phyloP scores from a whole-genome alignment of 1,140 invertebrate species.

The Cyphomyrmex costatus region DNA sequence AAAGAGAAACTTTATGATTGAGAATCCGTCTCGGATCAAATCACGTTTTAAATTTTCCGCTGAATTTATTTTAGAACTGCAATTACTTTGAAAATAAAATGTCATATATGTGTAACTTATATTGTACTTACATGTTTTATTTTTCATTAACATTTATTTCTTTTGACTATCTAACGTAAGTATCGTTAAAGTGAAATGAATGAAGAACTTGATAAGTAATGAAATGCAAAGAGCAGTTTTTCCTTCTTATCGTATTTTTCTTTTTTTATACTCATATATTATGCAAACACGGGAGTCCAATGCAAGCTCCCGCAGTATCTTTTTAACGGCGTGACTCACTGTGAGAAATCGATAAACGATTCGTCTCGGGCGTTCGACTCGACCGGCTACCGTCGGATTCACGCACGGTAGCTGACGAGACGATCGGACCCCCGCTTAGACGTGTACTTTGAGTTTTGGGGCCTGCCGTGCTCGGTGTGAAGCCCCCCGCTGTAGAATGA shows the following conservation, averaged over 20 bases:
- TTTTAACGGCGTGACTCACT: slow-evolving; percentile 42
- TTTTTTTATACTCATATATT: slow-evolving; percentile 9
- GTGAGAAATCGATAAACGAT: slow-evolving; percentile 68
- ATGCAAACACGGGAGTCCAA: slow-evolving; percentile 1
- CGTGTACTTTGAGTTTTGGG: slow-evolving; percentile 72
- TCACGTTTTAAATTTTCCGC: background rate
- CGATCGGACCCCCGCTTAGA: slow-evolving; percentile 77
- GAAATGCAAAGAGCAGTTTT: background rate
- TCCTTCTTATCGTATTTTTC: background rate
- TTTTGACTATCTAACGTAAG: background rate
- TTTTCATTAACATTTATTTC: background rate
- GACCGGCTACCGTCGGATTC: slow-evolving; percentile 58
- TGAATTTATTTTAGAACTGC: background rate
- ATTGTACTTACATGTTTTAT: background rate
- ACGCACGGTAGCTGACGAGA: slow-evolving; percentile 78
- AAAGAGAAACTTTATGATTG: slow-evolving; percentile 19
- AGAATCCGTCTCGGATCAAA: background rate
- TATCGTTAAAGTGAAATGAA: background rate
- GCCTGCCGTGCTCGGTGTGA: slow-evolving; percentile 73
- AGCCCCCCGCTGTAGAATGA: slow-evolving; percentile 80
- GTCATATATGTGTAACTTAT: background rate
- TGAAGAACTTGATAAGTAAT: background rate
- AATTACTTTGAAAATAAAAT: background rate
- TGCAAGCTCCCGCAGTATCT: slow-evolving; percentile 20
- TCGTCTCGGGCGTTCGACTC: slow-evolving; percentile 58